Evolutionary conservation across 2,113 vertebrate species (phyloP).

Genomic region (Bubalus kerabau): DNA sequence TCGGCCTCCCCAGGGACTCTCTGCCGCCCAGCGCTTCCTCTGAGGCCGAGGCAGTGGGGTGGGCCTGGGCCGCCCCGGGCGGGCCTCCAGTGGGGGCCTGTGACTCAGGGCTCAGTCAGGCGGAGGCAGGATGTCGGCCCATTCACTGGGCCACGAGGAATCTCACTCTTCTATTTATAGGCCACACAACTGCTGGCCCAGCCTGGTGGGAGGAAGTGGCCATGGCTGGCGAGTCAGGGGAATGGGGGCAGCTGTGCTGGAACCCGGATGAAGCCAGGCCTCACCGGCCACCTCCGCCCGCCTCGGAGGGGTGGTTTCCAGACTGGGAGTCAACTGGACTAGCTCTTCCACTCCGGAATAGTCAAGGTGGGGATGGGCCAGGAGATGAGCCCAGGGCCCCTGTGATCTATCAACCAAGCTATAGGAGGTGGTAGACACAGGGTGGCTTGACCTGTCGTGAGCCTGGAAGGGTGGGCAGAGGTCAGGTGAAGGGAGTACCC

Average conservation of each 20-base stretch:
- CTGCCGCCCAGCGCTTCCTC: constrained; percentile 82
- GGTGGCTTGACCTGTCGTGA: neutral
- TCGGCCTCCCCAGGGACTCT: constrained; percentile 84
- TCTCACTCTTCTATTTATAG: constrained; percentile 94
- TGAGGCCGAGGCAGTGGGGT: constrained; percentile 74
- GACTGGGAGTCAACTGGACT: neutral
- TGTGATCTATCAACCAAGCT: neutral
- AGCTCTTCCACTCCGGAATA: neutral
- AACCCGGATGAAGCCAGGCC: neutral
- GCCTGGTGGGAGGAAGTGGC: constrained; percentile 36
- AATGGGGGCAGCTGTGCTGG: neutral
- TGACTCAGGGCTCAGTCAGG: constrained; percentile 82
- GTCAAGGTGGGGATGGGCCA: neutral
- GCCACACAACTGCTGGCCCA: constrained; percentile 65
- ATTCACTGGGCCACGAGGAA: constrained; percentile 91
- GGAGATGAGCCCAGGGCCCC: neutral
- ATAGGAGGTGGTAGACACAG: neutral
- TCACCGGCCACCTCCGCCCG: accelerated
- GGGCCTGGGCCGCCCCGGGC: constrained; percentile 63
- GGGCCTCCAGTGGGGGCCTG: constrained; percentile 67
- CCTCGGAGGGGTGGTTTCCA: neutral
- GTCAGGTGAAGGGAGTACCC: neutral
- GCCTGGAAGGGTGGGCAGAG: neutral
- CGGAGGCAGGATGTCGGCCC: constrained; percentile 83
- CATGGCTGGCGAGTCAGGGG: accelerated